phyloP scores from a whole-genome alignment of 2,888 invertebrate species.

The Bimastos eiseni region DNA sequence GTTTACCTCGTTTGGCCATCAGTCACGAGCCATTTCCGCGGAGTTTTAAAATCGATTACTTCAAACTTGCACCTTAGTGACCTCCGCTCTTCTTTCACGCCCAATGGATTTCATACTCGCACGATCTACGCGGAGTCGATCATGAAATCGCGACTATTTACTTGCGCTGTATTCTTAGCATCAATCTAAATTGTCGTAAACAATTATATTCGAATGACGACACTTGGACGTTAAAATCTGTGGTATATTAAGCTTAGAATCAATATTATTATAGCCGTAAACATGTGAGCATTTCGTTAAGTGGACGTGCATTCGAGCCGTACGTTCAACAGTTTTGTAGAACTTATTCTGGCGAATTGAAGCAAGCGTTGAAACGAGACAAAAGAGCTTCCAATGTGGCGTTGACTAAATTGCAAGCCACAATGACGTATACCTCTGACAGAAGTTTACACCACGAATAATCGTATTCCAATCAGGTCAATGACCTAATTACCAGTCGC shows the following conservation, averaged over 20 bases:
- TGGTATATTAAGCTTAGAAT: neutral
- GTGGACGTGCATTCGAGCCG: too few species aligned
- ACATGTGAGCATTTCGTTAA: too few species aligned
- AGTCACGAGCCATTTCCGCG: neutral
- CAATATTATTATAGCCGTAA: too few species aligned
- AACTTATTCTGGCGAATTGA: neutral
- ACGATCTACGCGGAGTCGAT: neutral
- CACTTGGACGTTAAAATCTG: neutral
- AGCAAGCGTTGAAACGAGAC: neutral
- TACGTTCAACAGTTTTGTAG: too few species aligned
- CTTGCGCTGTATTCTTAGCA: neutral
- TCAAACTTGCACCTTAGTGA: neutral
- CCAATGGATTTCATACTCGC: neutral
- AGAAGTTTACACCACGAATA: neutral
- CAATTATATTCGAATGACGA: too few species aligned
- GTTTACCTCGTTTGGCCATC: neutral
- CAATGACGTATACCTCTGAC: neutral
- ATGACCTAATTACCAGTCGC: conserved; percentile 3
- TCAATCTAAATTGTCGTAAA: neutral
- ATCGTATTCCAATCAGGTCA: neutral
- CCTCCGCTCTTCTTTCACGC: neutral
- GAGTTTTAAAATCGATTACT: neutral
- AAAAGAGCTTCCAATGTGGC: neutral
- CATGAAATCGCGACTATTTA: neutral
- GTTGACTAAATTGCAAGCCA: too few species aligned